Evolutionary conservation across 2,113 vertebrate genomes (phyloP), one percentile per base, ranked within the genome.

Genomic region (Brachypodius melanocephalos): DNA sequence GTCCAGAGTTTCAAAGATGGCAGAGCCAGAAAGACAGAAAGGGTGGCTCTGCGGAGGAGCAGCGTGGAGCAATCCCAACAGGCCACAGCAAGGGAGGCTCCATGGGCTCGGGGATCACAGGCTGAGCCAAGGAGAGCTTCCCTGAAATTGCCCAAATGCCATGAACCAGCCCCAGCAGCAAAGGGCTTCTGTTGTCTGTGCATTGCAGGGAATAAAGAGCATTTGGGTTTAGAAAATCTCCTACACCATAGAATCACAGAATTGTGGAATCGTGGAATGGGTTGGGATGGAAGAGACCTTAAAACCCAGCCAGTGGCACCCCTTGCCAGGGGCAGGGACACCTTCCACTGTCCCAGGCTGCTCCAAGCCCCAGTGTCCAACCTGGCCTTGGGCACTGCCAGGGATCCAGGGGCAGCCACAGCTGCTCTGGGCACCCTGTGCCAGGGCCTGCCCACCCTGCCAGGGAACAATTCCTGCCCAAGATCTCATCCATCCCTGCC

Each of bases 211-310:
- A 62, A 75, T 42, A 67, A 79, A 80, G 36, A 38, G 10, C 2
- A n/a, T 12, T 45, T 18, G 76, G 55, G 19, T 46, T 31, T 45
- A 61, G 24, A 55, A 68, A 51, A 18, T 3, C 48, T 80, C 43
- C 48, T 9, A 0, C 2, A 5, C 34, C 62, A 34, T 0, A 29
- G 32, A 73, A 43, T 42, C 43, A 29, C 0, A 1, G 49, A 40
- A 17, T 12, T 10, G 11, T 40, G 54, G 40, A 40, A 17, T 12
- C 12, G 11, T 40, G 54, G 40, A 61, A 38, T 25, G 61, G 11
- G 1, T 12, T 52, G 45, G 61, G n/a, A 0, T 0, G 10, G 68
- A 45, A 80, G 15, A 26, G 15, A 19, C 28, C 4, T n/a, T 8
- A 43, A 51, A 65, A 5, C 21, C 1, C 26, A 36, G 5, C 43